Conservation (phyloP, 2,888 invertebrate genomes). For the Troides aeacus region DNA sequence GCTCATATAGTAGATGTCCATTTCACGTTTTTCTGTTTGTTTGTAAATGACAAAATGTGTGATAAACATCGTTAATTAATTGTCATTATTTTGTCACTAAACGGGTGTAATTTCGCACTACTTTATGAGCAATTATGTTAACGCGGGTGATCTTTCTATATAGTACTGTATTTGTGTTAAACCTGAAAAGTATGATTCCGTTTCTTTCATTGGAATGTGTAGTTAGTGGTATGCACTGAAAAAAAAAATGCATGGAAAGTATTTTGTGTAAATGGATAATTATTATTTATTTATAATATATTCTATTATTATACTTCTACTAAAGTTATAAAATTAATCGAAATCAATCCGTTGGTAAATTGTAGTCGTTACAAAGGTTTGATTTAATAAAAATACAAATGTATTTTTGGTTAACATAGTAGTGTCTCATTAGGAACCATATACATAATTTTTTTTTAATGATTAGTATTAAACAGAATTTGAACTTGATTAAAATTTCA, state of each 20-base stretch:
- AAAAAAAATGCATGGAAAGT: constrained; percentile 4
- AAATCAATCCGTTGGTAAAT: too few relatives aligned
- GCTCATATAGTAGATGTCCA: constrained; percentile 22
- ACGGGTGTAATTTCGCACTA: background rate
- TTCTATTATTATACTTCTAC: background rate
- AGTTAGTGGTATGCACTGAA: constrained; percentile 20
- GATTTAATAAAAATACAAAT: too few relatives aligned
- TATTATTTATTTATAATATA: background rate
- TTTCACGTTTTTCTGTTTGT: constrained; percentile 17
- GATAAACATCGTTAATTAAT: constrained; percentile 1
- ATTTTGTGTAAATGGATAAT: background rate
- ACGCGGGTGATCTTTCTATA: constrained; percentile 8
- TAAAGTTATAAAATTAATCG: background rate
- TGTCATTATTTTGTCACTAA: background rate
- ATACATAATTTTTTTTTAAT: too few relatives aligned
- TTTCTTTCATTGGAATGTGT: constrained; percentile 18
- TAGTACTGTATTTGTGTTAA: constrained; percentile 2
- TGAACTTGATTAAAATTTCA: too few relatives aligned
- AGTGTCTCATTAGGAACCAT: too few relatives aligned
- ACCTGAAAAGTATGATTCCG: background rate
- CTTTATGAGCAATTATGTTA: background rate
- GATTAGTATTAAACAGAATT: too few relatives aligned
- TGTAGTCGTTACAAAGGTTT: too few relatives aligned
- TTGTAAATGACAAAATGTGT: constrained; percentile 18
- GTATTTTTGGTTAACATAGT: too few relatives aligned